These are phyloP conservation scores for Spodoptera litura DNA, from an alignment of 1,140 invertebrate genomes.

Conservation along the genomic window DNA sequence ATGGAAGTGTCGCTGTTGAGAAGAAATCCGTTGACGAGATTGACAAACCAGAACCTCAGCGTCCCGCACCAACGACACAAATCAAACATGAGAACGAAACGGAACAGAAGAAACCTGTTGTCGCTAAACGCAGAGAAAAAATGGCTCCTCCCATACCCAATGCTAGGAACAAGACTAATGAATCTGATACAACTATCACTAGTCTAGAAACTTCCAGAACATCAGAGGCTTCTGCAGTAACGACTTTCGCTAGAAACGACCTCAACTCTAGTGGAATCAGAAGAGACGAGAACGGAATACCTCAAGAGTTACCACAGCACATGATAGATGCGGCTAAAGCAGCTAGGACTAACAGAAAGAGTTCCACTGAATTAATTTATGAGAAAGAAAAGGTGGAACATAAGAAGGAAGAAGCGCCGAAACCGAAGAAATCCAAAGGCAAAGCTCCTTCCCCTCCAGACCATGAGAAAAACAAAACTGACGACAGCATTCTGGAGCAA, in stretches of 20 bases:
- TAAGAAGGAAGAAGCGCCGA: slow-evolving; percentile 83
- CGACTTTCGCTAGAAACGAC: slow-evolving; percentile 75
- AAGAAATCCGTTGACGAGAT: slow-evolving; percentile 85
- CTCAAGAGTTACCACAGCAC: slow-evolving; percentile 89
- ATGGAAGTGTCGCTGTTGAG: slow-evolving; percentile 75
- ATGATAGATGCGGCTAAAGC: slow-evolving; percentile 90
- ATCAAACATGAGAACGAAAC: slow-evolving; percentile 78
- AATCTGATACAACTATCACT: slow-evolving; percentile 58
- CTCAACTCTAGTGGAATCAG: slow-evolving; percentile 87
- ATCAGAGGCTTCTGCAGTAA: slow-evolving; percentile 62
- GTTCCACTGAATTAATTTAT: slow-evolving; percentile 71
- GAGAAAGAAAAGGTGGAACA: slow-evolving; percentile 75
- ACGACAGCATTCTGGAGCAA: slow-evolving; percentile 81
- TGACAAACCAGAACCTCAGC: slow-evolving; percentile 79
- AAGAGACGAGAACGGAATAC: slow-evolving; percentile 87
- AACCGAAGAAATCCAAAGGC: slow-evolving; percentile 89
- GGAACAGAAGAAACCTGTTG: slow-evolving; percentile 82
- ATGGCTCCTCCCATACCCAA: slow-evolving; percentile 84
- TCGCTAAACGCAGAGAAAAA: slow-evolving; percentile 84
- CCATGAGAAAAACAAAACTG: slow-evolving; percentile 75
- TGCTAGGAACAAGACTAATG: slow-evolving; percentile 73
- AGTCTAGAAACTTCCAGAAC: slow-evolving; percentile 67
- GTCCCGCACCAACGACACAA: slow-evolving; percentile 65
- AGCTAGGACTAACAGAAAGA: slow-evolving; percentile 89
- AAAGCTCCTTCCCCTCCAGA: slow-evolving; percentile 91